A percentile compares a stretch with the other conserved stretches of the same genome.
These are phyloP conservation scores for Arctopsyche grandis DNA, from an alignment of 1,140 invertebrate genomes.

Conservation along the genomic window DNA sequence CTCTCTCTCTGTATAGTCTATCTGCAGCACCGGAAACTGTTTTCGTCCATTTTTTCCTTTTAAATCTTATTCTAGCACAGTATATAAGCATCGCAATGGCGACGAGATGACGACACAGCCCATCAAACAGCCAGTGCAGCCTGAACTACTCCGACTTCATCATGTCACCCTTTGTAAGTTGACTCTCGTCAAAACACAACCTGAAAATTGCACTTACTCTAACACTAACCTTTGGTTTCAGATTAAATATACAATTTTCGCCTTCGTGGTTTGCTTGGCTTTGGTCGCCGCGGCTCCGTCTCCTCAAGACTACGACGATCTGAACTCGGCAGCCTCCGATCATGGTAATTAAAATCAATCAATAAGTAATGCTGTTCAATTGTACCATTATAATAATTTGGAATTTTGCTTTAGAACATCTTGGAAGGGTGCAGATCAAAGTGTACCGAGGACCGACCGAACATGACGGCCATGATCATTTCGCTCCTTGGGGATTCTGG, in stretches of 20 bases:
- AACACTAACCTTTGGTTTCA: slow-evolving; percentile 22
- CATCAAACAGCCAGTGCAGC: no score
- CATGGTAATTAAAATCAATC: slow-evolving; percentile 36
- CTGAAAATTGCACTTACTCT: no score
- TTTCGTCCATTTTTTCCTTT: no score
- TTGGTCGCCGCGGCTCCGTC: slow-evolving; percentile 35
- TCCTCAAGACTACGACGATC: slow-evolving; percentile 52
- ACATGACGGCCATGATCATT: slow-evolving; percentile 67
- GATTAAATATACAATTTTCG: slow-evolving; percentile 44
- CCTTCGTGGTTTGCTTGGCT: slow-evolving; percentile 31
- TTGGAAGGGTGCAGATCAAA: slow-evolving; percentile 74
- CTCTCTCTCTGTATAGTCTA: no score
- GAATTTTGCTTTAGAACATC: slow-evolving; percentile 38
- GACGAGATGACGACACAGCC: no score
- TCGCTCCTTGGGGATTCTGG: slow-evolving; percentile 78
- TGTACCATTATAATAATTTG: neutral
- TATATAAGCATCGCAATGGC: no score
- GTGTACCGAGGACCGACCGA: slow-evolving; percentile 75
- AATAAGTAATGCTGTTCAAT: no score
- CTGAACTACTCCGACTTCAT: no score
- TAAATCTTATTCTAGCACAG: no score
- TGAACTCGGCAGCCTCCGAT: slow-evolving; percentile 49
- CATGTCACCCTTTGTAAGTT: no score
- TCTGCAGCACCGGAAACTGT: no score
- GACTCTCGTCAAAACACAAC: no score